phyloP scores from a whole-genome alignment of 30 jellyfish, hydroid and myxozoan genomes.

The Turritopsis rubra region DNA sequence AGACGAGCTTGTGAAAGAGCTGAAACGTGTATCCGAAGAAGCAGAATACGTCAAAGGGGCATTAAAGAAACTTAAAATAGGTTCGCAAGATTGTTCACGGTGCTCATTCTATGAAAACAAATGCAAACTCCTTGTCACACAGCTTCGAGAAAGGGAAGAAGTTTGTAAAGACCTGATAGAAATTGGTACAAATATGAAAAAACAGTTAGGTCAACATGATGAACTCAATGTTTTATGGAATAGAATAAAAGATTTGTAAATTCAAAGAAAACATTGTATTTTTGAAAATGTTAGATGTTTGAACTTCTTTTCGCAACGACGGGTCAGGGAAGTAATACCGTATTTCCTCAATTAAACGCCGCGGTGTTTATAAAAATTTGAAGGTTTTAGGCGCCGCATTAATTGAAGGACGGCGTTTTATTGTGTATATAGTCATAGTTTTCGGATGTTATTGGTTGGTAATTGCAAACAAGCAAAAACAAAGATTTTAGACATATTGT shows the following conservation, averaged over 20 bases:
- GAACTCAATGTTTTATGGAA: slow-evolving; percentile 18
- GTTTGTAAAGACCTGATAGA: slow-evolving; percentile 29
- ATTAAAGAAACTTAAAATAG: slow-evolving; percentile 28
- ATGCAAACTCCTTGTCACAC: slow-evolving; percentile 37
- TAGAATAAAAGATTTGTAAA: not conserved
- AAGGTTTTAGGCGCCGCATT: too few relatives aligned
- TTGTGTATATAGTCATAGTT: too few relatives aligned
- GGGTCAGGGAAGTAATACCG: too few relatives aligned
- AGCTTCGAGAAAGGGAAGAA: slow-evolving; percentile 26
- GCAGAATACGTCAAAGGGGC: slow-evolving; percentile 72
- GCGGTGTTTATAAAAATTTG: too few relatives aligned
- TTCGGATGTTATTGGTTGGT: too few relatives aligned
- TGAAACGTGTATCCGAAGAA: slow-evolving; percentile 65
- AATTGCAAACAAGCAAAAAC: too few relatives aligned
- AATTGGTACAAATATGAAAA: slow-evolving; percentile 57
- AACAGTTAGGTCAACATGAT: slow-evolving; percentile 56
- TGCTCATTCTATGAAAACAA: slow-evolving; percentile 58
- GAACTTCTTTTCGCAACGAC: too few relatives aligned
- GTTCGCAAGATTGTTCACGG: slow-evolving; percentile 41
- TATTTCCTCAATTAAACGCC: too few relatives aligned
- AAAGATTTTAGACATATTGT: too few relatives aligned
- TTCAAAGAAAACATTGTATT: not conserved
- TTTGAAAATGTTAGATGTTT: too few relatives aligned
- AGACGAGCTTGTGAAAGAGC: slow-evolving; percentile 61
- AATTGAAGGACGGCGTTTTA: too few relatives aligned